Conservation (phyloP, 2,113 vertebrate species). For the Serinus canaria region DNA sequence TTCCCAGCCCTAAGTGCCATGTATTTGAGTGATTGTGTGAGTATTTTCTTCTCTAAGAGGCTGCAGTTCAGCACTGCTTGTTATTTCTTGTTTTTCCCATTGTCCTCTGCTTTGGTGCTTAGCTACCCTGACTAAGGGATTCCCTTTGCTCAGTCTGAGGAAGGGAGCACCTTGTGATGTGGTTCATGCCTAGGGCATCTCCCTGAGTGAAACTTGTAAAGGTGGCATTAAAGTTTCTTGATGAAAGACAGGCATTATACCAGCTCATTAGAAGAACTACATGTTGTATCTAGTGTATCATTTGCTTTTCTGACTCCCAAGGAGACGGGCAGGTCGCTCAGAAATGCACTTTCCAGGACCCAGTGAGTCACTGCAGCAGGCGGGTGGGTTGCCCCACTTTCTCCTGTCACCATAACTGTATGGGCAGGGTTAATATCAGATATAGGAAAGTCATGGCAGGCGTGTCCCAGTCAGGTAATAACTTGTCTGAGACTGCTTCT, state of each 20-base stretch:
- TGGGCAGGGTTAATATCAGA: neutral
- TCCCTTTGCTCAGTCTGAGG: neutral
- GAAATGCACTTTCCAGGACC: neutral
- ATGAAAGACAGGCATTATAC: neutral
- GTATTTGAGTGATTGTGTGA: neutral
- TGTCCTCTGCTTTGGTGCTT: neutral
- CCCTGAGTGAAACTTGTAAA: neutral
- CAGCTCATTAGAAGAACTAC: neutral
- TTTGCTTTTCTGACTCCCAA: neutral
- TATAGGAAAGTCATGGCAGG: neutral
- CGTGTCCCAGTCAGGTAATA: neutral
- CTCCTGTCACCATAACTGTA: neutral
- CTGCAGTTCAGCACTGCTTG: neutral
- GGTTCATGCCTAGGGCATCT: neutral
- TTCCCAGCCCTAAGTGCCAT: neutral
- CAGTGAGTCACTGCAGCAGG: neutral
- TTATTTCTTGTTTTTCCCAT: neutral
- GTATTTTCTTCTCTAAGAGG: neutral
- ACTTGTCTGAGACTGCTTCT: conserved; percentile 38
- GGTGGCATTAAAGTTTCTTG: neutral
- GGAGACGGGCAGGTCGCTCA: rapidly evolving
- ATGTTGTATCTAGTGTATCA: neutral
- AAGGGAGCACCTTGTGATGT: neutral
- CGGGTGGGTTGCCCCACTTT: neutral
- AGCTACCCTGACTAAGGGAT: neutral